These are phyloP conservation scores for Plagiodera versicolora DNA, from an alignment of 2,888 invertebrate species.

Conservation along the genomic window DNA sequence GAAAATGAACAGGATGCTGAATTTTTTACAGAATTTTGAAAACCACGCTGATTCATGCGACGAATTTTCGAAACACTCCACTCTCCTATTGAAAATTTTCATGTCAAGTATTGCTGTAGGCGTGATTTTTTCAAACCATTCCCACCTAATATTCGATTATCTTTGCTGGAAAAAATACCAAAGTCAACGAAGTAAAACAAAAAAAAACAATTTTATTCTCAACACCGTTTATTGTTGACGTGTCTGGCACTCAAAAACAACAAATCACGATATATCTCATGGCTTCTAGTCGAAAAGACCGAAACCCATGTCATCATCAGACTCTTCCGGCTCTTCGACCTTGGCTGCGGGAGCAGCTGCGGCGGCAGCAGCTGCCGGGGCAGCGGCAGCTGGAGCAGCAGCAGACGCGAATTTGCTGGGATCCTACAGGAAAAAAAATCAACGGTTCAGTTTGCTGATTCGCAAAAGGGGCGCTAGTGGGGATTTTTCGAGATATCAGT, in stretches of 20 bases:
- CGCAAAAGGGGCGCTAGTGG: no score
- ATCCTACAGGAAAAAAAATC: constrained; percentile 61
- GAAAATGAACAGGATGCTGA: no score
- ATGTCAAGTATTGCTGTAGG: no score
- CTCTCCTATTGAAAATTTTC: no score
- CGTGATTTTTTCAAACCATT: no score
- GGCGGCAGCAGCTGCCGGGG: constrained; percentile 64
- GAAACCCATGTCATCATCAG: constrained; percentile 98
- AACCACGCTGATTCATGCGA: no score
- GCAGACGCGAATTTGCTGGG: constrained; percentile 87
- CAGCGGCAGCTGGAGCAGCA: constrained; percentile 58
- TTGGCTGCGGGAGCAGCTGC: constrained; percentile 75
- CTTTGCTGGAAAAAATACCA: no score
- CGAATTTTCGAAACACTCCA: no score
- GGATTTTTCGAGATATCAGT: constrained; percentile 35
- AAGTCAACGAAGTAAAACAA: no score
- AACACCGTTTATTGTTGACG: constrained; percentile 38
- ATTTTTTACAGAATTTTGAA: no score
- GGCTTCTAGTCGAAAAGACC: constrained; percentile 82
- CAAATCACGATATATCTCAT: neutral
- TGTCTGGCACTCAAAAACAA: constrained; percentile 44
- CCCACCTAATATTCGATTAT: no score
- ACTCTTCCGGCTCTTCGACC: constrained; percentile 82
- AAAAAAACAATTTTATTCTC: constrained; percentile 9
- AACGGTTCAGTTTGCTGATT: neutral